Evolutionary conservation across 1,140 invertebrate genomes (phyloP).

Genomic region (Trinorchestia longiramus): DNA sequence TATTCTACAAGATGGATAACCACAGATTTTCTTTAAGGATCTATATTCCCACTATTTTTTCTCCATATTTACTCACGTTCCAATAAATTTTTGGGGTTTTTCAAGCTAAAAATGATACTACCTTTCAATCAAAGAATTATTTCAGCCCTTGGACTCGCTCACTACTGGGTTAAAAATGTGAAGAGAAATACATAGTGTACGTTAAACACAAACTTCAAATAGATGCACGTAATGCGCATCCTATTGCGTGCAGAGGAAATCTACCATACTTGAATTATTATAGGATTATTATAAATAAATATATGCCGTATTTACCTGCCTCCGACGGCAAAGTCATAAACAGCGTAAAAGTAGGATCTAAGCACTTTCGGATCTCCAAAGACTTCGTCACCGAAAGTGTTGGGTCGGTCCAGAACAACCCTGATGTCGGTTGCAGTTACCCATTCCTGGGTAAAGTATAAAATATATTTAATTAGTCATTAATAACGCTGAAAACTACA

Average conservation of each 20-base stretch:
- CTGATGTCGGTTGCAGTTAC: constrained; percentile 95
- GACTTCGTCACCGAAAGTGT: constrained; percentile 98
- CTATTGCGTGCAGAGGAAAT: not conserved
- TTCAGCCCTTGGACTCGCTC: not conserved
- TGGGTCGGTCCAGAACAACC: constrained; percentile 90
- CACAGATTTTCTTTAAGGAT: too few relatives aligned
- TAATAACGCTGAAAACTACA: too few relatives aligned
- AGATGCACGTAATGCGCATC: not conserved
- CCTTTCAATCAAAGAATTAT: not conserved
- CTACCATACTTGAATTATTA: not conserved
- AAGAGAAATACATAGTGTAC: not conserved
- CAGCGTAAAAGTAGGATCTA: constrained; percentile 97
- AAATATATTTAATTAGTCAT: not conserved
- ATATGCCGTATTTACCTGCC: constrained; percentile 72
- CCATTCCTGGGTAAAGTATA: constrained; percentile 79
- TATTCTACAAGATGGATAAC: too few relatives aligned
- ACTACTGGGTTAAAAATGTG: not conserved
- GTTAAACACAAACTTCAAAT: not conserved
- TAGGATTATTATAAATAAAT: not conserved
- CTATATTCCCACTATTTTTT: too few relatives aligned
- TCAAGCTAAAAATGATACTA: not conserved
- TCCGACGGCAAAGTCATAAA: constrained; percentile 95
- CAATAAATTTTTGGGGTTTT: too few relatives aligned
- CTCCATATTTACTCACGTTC: too few relatives aligned
- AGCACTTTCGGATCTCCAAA: constrained; percentile 93